Conservation (phyloP, 2,888 invertebrate genomes). For the Ephialtes manifestator region DNA sequence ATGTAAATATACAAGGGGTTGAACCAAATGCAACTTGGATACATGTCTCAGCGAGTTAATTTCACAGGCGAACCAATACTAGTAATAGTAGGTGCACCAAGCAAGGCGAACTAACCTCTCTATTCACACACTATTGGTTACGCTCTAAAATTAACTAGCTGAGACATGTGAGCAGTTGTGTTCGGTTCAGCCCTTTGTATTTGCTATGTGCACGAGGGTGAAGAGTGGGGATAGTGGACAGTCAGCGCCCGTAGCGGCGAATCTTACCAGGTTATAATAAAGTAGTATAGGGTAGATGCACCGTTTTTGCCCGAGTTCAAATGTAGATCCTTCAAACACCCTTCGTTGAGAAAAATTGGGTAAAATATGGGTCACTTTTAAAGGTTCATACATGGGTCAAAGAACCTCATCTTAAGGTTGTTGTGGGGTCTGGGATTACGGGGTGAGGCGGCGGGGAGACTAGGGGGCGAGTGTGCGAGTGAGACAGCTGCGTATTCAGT, state of each 20-base stretch:
- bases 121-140: conserved; percentile 45
- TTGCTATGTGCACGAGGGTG: background rate
- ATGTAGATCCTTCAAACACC: too few relatives aligned
- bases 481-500: too few relatives aligned
- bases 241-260: too few relatives aligned
- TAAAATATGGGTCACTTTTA: too few relatives aligned
- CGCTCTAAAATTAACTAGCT: conserved; percentile 53
- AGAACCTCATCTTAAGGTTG: too few relatives aligned
- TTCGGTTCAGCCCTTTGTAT: conserved; percentile 29
- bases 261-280: background rate
- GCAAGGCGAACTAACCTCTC: conserved; percentile 3
- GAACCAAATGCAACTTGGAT: background rate
- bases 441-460: too few relatives aligned
- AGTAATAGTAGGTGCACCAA: background rate
- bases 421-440: too few relatives aligned
- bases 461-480: too few relatives aligned
- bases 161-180: conserved; percentile 44
- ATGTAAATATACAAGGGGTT: conserved; percentile 16
- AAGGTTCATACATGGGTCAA: too few relatives aligned
- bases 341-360: too few relatives aligned
- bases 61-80: conserved; percentile 6
- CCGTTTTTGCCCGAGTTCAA: too few relatives aligned
- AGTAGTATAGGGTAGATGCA: too few relatives aligned
- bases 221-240: background rate
- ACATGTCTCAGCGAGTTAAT: conserved; percentile 7